Percentiles rank a stretch among this genome's conserved stretches.
Conservation (phyloP, 1,140 invertebrate genomes). For the Eubasilissa regina region DNA sequence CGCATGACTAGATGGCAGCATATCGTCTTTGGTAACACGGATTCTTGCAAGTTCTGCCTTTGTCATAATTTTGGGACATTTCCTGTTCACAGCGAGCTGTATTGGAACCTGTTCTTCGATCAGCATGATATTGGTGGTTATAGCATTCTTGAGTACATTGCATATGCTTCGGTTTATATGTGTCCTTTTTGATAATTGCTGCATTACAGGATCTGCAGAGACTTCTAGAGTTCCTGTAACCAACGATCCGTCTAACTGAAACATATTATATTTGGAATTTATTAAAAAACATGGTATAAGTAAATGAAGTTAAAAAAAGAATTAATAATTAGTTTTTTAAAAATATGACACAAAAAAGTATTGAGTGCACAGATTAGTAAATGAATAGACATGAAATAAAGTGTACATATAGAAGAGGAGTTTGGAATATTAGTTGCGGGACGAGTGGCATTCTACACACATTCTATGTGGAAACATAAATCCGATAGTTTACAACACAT, state of each 20-base stretch:
- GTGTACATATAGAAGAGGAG: no score
- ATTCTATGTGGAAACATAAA: no score
- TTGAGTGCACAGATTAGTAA: no score
- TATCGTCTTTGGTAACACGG: slow-evolving; percentile 36
- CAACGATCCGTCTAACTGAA: slow-evolving; percentile 43
- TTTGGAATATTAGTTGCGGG: no score
- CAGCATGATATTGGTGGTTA: slow-evolving; percentile 21
- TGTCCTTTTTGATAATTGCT: slow-evolving; percentile 24
- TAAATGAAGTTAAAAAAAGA: no score
- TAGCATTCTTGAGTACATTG: slow-evolving; percentile 20
- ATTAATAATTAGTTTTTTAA: no score
- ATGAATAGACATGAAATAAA: no score
- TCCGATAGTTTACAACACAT: no score
- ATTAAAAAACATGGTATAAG: no score
- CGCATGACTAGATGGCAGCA: slow-evolving; percentile 42
- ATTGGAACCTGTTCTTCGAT: slow-evolving; percentile 48
- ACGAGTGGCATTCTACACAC: no score
- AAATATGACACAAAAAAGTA: no score
- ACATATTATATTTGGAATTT: no score
- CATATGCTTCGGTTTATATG: slow-evolving; percentile 46
- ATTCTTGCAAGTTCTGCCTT: slow-evolving; percentile 38
- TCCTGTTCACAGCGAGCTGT: slow-evolving; percentile 9
- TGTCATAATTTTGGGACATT: slow-evolving; percentile 32
- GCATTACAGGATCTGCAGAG: slow-evolving; percentile 23
- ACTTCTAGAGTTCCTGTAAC: slow-evolving; percentile 28